phyloP scores from a whole-genome alignment of 1,140 invertebrate species.

The Drosophila quadrilineata region DNA sequence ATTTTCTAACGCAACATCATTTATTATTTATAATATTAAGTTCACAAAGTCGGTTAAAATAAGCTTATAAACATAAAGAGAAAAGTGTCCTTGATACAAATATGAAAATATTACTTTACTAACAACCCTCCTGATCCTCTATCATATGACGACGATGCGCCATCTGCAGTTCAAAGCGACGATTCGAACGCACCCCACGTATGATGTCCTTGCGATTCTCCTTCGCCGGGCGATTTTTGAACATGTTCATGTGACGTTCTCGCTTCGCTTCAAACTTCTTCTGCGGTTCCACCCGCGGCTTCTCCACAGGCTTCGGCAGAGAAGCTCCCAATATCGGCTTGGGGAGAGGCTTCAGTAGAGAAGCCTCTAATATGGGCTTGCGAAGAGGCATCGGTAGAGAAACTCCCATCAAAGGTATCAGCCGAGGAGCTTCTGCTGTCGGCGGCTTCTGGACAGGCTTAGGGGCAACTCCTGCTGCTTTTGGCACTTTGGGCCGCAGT shows the following conservation, averaged over 20 bases:
- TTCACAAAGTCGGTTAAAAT: too few relatives aligned
- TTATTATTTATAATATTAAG: not conserved
- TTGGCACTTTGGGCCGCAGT: not conserved
- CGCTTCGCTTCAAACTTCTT: conserved; percentile 40
- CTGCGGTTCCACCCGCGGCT: not conserved
- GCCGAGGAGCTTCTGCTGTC: not conserved
- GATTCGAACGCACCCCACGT: conserved; percentile 85
- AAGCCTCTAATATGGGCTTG: too few relatives aligned
- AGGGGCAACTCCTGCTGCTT: not conserved
- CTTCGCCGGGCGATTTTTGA: conserved; percentile 40
- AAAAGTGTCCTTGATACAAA: not conserved
- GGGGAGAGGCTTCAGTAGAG: too few relatives aligned
- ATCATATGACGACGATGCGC: conserved; percentile 77
- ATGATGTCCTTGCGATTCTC: conserved; percentile 72
- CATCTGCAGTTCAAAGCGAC: conserved; percentile 87
- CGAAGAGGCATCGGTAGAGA: too few relatives aligned
- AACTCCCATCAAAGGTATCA: too few relatives aligned
- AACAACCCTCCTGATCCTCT: conserved; percentile 17
- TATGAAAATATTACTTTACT: not conserved
- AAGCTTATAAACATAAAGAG: conserved; percentile 5
- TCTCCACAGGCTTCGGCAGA: too few relatives aligned
- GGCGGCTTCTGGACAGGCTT: not conserved
- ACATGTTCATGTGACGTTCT: conserved; percentile 70
- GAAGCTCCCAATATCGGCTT: too few relatives aligned
- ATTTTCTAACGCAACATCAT: not conserved